Evolutionary conservation across 2,797 vertebrate species (phyloP).

Genomic region (Poeciliopsis gracilis): DNA sequence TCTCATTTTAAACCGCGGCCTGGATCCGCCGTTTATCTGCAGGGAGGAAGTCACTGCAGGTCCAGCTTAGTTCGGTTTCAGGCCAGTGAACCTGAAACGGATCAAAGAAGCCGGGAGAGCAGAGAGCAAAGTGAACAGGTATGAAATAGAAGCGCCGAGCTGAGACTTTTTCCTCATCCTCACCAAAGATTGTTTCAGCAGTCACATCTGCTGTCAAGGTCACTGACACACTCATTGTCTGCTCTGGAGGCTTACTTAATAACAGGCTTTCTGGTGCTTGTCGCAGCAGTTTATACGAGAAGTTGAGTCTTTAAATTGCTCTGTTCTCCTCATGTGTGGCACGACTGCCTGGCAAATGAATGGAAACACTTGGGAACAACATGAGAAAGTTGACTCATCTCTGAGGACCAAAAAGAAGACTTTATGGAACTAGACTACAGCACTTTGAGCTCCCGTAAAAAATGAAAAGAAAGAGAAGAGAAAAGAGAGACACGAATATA

Average conservation of each 20-base stretch:
- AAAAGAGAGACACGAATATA: neutral
- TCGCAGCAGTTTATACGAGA: slow-evolving; percentile 18
- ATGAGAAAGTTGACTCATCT: neutral
- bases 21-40: neutral
- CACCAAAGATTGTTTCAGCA: slow-evolving; percentile 1
- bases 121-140: slow-evolving; percentile 8
- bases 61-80: neutral
- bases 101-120: slow-evolving; percentile 8
- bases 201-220: slow-evolving; percentile 1
- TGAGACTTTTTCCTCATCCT: neutral
- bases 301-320: neutral
- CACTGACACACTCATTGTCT: neutral
- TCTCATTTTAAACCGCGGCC: neutral
- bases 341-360: neutral
- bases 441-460: neutral
- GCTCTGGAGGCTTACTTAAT: slow-evolving; percentile 4
- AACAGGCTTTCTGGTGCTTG: slow-evolving; percentile 15
- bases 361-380: no score
- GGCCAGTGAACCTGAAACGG: slow-evolving; percentile 11
- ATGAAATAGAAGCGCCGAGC: neutral
- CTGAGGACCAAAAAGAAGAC: neutral
- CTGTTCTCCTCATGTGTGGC: neutral
- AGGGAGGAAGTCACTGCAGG: neutral
- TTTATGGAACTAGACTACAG: neutral
- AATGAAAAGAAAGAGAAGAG: neutral